Conservation (phyloP, 2,797 vertebrate species). For the Crocidura indochinensis region DNA sequence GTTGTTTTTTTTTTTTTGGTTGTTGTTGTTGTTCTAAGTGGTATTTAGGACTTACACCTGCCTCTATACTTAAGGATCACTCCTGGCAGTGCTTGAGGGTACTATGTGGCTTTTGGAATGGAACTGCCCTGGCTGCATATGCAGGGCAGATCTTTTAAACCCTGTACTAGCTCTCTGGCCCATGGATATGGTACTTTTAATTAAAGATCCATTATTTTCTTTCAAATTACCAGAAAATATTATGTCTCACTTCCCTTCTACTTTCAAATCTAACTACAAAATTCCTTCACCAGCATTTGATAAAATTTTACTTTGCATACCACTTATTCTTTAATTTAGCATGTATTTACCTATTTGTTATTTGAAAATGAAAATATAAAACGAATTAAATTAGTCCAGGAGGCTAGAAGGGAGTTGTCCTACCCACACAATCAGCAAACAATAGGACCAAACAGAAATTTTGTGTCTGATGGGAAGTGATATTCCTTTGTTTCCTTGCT, state of each 20-base stretch:
- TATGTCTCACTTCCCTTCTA: neutral
- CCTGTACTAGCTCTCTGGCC: no score
- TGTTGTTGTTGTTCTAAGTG: no score
- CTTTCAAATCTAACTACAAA: neutral
- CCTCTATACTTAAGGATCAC: no score
- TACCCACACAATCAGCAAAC: neutral
- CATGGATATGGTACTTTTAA: no score
- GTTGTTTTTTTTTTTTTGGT: neutral
- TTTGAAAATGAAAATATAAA: neutral
- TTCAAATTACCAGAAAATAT: conserved; percentile 1
- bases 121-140: no score
- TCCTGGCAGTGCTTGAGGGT: no score
- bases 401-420: neutral
- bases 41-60: no score
- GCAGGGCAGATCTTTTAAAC: no score
- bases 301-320: neutral
- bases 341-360: neutral
- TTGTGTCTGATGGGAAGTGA: neutral
- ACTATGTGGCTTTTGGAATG: no score
- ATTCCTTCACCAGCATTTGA: neutral
- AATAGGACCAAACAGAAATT: neutral
- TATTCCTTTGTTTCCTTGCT: neutral
- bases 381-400: neutral
- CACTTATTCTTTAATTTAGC: neutral
- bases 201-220: conserved; percentile 36